Percentiles rank a stretch among this genome's conserved stretches.
Conservation (phyloP, 1,140 invertebrate species). For the Dendroctonus valens region DNA sequence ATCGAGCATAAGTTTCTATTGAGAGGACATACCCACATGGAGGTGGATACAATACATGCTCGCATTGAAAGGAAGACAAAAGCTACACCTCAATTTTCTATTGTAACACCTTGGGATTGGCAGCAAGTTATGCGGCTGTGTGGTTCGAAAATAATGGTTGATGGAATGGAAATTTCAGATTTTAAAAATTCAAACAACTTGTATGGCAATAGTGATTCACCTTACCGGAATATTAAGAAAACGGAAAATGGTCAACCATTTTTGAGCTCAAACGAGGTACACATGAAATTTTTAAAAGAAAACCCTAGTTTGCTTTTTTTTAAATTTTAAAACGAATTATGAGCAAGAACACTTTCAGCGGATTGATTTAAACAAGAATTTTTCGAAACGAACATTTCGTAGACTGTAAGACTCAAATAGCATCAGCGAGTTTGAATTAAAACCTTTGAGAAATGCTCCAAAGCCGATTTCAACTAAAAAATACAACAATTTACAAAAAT, state of each 20-base stretch:
- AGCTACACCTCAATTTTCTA: conserved; percentile 9
- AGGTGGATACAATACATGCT: conserved; percentile 23
- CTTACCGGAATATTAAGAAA: no score
- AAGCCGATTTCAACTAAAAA: no score
- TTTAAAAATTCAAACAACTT: conserved; percentile 22
- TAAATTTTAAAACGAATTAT: neutral
- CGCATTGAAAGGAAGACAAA: conserved; percentile 23
- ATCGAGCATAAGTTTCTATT: conserved; percentile 31
- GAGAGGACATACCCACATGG: conserved; percentile 27
- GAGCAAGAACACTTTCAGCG: neutral
- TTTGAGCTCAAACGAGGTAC: neutral
- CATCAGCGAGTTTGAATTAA: neutral
- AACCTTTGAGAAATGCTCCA: no score
- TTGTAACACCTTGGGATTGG: conserved; percentile 27
- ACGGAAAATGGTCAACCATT: no score
- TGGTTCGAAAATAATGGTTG: neutral
- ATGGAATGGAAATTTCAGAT: conserved; percentile 4
- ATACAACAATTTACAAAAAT: no score
- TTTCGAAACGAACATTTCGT: neutral
- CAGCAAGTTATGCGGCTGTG: conserved; percentile 18
- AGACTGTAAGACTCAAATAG: neutral
- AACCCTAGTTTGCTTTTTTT: neutral
- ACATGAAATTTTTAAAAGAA: conserved; percentile 5
- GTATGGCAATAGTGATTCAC: neutral
- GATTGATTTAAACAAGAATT: conserved; percentile 2